Conservation (phyloP, 2,797 vertebrate species). For the Pachyuromys duprasi region DNA sequence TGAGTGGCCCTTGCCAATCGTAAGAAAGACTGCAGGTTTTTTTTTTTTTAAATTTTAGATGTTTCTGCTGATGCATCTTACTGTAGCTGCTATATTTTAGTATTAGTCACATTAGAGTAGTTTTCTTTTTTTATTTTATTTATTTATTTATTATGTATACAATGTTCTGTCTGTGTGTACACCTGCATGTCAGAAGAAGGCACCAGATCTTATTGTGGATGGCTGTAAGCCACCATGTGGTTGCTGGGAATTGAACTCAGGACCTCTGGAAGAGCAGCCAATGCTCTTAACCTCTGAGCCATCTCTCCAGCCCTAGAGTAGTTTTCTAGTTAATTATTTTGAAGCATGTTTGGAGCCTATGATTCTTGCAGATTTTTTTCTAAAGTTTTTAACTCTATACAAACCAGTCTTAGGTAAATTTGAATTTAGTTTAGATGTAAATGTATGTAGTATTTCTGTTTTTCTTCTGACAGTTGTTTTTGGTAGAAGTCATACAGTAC, state of each 20-base stretch:
- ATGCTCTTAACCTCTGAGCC: no score
- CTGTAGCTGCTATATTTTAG: not conserved
- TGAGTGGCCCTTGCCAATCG: not conserved
- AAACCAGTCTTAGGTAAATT: not conserved
- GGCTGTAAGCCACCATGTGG: no score
- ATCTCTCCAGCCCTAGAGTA: no score
- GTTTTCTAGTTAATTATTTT: not conserved
- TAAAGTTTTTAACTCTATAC: not conserved
- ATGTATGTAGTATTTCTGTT: not conserved
- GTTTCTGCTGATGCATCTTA: not conserved
- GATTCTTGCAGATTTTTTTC: slow-evolving; percentile 33
- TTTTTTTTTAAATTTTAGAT: not conserved
- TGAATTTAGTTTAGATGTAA: slow-evolving; percentile 25
- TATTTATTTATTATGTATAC: no score
- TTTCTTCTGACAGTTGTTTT: slow-evolving; percentile 18
- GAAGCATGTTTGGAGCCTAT: slow-evolving; percentile 15
- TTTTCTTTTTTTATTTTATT: no score
- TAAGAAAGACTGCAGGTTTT: not conserved
- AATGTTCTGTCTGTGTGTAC: no score
- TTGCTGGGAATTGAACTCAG: no score
- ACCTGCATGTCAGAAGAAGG: no score
- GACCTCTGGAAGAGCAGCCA: no score
- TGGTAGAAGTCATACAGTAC: not conserved
- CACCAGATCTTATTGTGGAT: no score
- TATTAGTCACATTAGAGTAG: not conserved